Percentiles rank a stretch among this genome's conserved stretches.
Conservation (phyloP, 1,140 invertebrate genomes). For the Trichomalopsis sarcophagae region DNA sequence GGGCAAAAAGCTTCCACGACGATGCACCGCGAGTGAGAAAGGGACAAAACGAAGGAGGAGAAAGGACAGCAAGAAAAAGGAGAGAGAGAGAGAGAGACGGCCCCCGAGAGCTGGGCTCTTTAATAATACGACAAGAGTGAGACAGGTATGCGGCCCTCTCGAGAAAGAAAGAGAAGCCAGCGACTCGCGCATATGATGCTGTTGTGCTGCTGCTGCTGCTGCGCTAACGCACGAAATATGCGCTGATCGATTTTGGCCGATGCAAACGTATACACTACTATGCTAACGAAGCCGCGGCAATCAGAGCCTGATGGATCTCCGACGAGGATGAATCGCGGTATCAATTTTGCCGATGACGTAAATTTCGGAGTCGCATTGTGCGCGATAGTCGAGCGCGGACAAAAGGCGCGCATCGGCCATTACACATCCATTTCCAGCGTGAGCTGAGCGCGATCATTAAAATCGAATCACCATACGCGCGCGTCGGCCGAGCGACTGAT, state of each 20-base stretch:
- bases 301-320: too few species aligned
- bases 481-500: background rate
- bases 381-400: too few species aligned
- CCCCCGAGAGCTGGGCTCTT: conserved; percentile 57
- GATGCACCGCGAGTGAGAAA: conserved; percentile 43
- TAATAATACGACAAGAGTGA: conserved; percentile 63
- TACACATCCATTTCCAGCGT: background rate
- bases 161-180: conserved; percentile 22
- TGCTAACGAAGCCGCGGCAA: conserved; percentile 14
- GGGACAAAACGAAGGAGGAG: conserved; percentile 38
- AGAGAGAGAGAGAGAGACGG: conserved; percentile 51
- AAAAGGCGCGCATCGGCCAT: too few species aligned
- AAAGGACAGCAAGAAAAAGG: conserved; percentile 47
- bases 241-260: conserved; percentile 9
- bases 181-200: conserved; percentile 11
- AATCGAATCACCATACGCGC: background rate
- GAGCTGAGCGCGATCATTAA: background rate
- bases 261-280: conserved; percentile 5
- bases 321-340: too few species aligned
- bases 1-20: conserved; percentile 33
- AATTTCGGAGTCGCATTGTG: too few species aligned
- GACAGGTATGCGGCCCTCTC: conserved; percentile 52
- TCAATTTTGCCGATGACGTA: too few species aligned
- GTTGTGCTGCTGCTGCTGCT: background rate
- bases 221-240: conserved; percentile 16